These are phyloP conservation scores for Epizoanthus fatuus DNA, from an alignment of 92 coral and sea anemone species.

Conservation along the genomic window DNA sequence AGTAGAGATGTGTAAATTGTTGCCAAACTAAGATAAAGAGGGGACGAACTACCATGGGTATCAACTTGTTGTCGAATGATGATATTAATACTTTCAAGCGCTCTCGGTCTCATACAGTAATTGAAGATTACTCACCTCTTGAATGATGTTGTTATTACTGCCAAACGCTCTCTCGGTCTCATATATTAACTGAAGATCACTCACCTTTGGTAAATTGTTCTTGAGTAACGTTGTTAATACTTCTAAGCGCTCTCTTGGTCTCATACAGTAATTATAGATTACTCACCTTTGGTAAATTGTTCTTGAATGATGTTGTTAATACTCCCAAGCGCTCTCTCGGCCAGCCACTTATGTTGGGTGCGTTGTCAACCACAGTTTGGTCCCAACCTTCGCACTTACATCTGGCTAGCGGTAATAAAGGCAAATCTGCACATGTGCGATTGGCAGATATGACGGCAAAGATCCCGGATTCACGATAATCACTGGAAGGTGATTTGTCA, in stretches of 20 bases:
- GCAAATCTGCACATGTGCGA: slow-evolving; percentile 65
- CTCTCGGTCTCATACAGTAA: too few relatives aligned
- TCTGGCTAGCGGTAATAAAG: slow-evolving; percentile 64
- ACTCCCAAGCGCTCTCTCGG: slow-evolving; percentile 69
- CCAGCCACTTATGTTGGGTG: slow-evolving; percentile 60
- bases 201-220: slow-evolving; percentile 60
- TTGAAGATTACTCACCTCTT: slow-evolving; percentile 36
- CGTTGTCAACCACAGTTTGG: slow-evolving; percentile 50
- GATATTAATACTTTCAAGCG: too few relatives aligned
- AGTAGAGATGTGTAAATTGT: too few relatives aligned
- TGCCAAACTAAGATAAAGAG: too few relatives aligned
- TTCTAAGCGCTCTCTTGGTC: slow-evolving; percentile 64
- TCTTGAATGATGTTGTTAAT: slow-evolving; percentile 67
- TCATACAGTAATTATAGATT: background rate
- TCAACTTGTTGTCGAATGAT: too few relatives aligned
- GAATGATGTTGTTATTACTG: slow-evolving; percentile 16
- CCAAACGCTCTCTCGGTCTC: slow-evolving; percentile 62
- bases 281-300: slow-evolving; percentile 64
- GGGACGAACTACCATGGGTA: too few relatives aligned
- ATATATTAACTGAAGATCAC: background rate
- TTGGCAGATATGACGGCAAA: slow-evolving; percentile 43
- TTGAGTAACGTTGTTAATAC: slow-evolving; percentile 9
- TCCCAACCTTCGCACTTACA: slow-evolving; percentile 78
- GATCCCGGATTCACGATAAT: slow-evolving; percentile 50
- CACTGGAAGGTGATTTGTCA: slow-evolving; percentile 48